Evolutionary conservation across 2,113 vertebrate species (phyloP).

Genomic region (Terrapene triunguis): DNA sequence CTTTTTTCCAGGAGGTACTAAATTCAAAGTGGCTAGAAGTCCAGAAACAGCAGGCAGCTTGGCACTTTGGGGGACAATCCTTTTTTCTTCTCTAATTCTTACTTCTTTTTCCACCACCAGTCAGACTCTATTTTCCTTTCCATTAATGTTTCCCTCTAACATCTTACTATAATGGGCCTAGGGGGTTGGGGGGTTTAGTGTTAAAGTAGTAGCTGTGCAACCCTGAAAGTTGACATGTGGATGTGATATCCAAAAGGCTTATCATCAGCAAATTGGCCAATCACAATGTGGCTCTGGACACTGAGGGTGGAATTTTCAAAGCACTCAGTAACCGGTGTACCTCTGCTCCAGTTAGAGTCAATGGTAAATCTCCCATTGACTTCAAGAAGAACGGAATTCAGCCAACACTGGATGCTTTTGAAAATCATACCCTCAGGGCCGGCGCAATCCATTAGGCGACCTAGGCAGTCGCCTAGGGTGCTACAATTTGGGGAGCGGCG

Average conservation of each 20-base stretch:
- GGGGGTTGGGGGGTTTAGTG: neutral
- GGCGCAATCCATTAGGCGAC: no score
- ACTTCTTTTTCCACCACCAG: fast-evolving
- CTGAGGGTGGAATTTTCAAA: neutral
- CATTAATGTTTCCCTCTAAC: fast-evolving
- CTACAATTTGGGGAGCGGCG: no score
- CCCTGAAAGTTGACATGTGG: fast-evolving
- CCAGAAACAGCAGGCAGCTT: neutral
- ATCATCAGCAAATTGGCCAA: neutral
- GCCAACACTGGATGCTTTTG: neutral
- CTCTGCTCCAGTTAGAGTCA: neutral
- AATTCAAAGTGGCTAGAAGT: neutral
- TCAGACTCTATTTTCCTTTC: neutral
- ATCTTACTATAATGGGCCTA: neutral
- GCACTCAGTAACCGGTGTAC: neutral
- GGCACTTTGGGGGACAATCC: neutral
- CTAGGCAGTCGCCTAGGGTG: no score
- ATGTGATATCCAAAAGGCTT: neutral
- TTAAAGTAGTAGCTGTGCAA: neutral
- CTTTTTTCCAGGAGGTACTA: fast-evolving
- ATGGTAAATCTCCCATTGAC: neutral
- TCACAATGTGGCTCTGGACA: neutral
- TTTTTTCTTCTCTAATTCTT: fast-evolving
- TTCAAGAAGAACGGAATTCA: neutral
- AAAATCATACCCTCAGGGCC: neutral